phyloP scores from a whole-genome alignment of 2,113 vertebrate species.

The Micromys minutus region DNA sequence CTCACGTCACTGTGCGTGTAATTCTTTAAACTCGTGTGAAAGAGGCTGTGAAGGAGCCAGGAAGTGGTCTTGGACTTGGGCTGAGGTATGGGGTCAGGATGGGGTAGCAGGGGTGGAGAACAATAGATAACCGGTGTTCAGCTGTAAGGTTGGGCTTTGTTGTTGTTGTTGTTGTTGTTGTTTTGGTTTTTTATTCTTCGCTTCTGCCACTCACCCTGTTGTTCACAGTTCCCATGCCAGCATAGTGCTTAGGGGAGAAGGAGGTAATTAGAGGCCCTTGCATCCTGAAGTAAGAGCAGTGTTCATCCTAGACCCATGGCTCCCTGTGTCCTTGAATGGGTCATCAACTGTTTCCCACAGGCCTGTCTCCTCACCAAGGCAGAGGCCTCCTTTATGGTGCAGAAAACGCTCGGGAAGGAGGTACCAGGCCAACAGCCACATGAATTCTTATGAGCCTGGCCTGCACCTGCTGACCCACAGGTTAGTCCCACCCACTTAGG shows the following conservation, averaged over 20 bases:
- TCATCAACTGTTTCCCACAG: neutral
- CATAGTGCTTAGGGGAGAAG: slow-evolving; percentile 33
- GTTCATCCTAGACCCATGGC: neutral
- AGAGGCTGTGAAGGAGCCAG: neutral
- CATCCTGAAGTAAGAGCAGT: neutral
- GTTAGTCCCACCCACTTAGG: neutral
- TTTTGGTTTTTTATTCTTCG: neutral
- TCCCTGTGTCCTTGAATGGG: neutral
- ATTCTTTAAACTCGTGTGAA: neutral
- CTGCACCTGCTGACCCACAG: slow-evolving; percentile 61
- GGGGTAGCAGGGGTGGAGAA: neutral
- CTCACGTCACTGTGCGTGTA: neutral
- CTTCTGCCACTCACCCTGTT: slow-evolving; percentile 55
- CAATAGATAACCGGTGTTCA: neutral
- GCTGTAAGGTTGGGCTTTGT: neutral
- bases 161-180: neutral
- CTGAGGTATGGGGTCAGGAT: neutral
- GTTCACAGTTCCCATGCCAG: slow-evolving; percentile 35
- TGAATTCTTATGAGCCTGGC: neutral
- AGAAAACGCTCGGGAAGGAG: neutral
- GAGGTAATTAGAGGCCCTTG: slow-evolving; percentile 50
- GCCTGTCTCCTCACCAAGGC: slow-evolving; percentile 22
- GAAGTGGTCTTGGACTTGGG: neutral
- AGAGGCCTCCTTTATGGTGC: fast-evolving
- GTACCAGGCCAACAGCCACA: fast-evolving